phyloP scores from a whole-genome alignment of 1,140 invertebrate genomes.

The Musca domestica region DNA sequence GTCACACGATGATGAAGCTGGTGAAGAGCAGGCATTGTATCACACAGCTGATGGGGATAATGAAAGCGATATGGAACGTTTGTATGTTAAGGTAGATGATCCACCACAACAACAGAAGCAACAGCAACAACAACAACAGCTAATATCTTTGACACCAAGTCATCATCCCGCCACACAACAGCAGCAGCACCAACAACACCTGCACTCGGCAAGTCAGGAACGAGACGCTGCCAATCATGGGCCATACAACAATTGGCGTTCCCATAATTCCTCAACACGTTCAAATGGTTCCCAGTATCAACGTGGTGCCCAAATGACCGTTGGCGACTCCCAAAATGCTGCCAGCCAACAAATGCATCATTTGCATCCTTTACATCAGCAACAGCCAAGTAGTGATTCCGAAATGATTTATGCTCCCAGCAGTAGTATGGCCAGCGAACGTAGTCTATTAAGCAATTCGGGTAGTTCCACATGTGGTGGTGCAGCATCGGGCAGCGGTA shows the following conservation, averaged over 20 bases:
- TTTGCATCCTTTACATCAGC: slow-evolving; percentile 23
- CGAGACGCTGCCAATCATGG: slow-evolving; percentile 37
- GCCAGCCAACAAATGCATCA: slow-evolving; percentile 1
- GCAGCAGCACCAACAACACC: neutral
- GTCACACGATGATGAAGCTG: slow-evolving; percentile 44
- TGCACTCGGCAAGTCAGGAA: slow-evolving; percentile 26
- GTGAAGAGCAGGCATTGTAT: slow-evolving; percentile 38
- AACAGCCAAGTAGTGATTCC: slow-evolving; percentile 24
- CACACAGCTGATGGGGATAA: slow-evolving; percentile 49
- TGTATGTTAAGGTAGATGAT: slow-evolving; percentile 50
- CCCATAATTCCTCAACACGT: slow-evolving; percentile 14
- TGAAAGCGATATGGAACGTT: slow-evolving; percentile 45
- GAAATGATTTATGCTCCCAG: slow-evolving; percentile 51
- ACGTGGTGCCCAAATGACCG: slow-evolving; percentile 12
- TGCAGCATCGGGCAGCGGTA: slow-evolving; percentile 28
- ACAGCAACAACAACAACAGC: slow-evolving; percentile 36
- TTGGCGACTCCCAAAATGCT: neutral
- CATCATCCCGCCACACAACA: slow-evolving; percentile 28
- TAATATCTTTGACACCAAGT: slow-evolving; percentile 20
- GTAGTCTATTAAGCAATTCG: slow-evolving; percentile 46
- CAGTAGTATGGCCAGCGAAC: slow-evolving; percentile 50
- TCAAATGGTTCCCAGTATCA: slow-evolving; percentile 7
- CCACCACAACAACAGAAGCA: slow-evolving; percentile 25
- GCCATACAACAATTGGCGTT: slow-evolving; percentile 21
- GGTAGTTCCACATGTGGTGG: slow-evolving; percentile 41